Conservation (phyloP, 2,888 invertebrate genomes). For the Scelioninae gen. 2 region DNA sequence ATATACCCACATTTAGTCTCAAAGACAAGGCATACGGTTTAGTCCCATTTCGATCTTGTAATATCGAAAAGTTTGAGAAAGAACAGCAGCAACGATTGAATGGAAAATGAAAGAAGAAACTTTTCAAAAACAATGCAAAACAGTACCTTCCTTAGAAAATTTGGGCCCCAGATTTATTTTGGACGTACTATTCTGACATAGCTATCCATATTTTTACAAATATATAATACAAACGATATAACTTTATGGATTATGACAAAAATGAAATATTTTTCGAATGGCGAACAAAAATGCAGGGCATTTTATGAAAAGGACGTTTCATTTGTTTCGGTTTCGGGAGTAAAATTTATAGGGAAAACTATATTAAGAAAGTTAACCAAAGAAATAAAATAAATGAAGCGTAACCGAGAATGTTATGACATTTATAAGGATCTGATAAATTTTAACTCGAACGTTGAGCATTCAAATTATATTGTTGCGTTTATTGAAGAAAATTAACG, state of each 20-base stretch:
- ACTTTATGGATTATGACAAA: constrained; percentile 10
- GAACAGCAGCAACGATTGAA: constrained; percentile 11
- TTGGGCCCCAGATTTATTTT: constrained; percentile 21
- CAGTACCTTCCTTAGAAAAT: constrained; percentile 23
- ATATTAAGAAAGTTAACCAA: neutral
- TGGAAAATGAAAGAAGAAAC: constrained; percentile 19
- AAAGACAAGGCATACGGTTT: constrained; percentile 31
- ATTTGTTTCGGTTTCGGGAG: constrained; percentile 8
- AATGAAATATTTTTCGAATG: constrained; percentile 13
- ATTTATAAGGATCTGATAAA: constrained; percentile 10
- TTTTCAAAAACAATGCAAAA: neutral
- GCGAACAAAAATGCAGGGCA: constrained; percentile 31
- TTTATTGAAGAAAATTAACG: constrained; percentile 16
- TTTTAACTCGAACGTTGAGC: constrained; percentile 16
- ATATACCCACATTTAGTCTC: constrained; percentile 47
- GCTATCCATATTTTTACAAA: constrained; percentile 17
- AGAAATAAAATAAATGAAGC: neutral
- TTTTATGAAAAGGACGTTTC: constrained; percentile 13
- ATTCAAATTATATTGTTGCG: constrained; percentile 34
- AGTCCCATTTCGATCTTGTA: constrained; percentile 7
- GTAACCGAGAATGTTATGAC: constrained; percentile 28
- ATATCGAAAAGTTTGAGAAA: neutral
- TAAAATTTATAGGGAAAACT: constrained; percentile 1
- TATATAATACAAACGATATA: constrained; percentile 24
- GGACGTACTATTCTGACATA: constrained; percentile 13